phyloP scores from a whole-genome alignment of 1,140 invertebrate genomes.

The Drosophila sucinea region DNA sequence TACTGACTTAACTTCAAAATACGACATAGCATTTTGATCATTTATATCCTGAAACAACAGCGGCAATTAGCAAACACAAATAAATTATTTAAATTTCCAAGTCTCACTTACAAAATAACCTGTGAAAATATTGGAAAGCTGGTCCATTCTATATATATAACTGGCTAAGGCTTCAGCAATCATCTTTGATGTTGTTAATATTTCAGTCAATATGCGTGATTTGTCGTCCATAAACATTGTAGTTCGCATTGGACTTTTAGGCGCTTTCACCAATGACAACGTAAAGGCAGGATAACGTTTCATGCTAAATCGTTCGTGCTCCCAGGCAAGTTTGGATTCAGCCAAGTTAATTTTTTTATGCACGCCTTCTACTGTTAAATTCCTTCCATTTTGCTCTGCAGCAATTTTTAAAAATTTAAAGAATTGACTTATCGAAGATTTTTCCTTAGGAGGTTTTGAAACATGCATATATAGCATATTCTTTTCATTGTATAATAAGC shows the following conservation, averaged over 20 bases:
- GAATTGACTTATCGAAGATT: constrained; percentile 88
- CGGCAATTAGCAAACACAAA: not conserved
- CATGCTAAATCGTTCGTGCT: constrained; percentile 98
- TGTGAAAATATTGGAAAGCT: constrained; percentile 59
- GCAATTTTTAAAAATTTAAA: constrained; percentile 88
- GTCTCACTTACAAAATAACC: constrained; percentile 62
- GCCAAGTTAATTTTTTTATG: constrained; percentile 99
- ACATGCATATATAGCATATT: constrained; percentile 93
- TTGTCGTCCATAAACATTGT: constrained; percentile 86
- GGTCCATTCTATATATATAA: constrained; percentile 91
- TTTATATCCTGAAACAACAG: constrained; percentile 56
- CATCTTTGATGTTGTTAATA: constrained; percentile 87
- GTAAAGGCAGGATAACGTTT: constrained; percentile 95
- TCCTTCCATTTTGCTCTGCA: constrained; percentile 80
- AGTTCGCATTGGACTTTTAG: constrained; percentile 85
- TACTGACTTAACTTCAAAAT: constrained; percentile 69
- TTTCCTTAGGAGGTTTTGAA: constrained; percentile 97
- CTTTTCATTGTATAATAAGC: constrained; percentile 72
- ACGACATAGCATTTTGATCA: constrained; percentile 69
- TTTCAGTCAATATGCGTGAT: constrained; percentile 44
- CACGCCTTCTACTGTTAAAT: constrained; percentile 89
- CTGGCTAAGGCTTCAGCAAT: constrained; percentile 93
- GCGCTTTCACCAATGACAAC: constrained; percentile 90
- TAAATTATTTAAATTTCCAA: not conserved
- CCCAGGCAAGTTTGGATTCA: constrained; percentile 96